These are phyloP conservation scores for Telmatherina bonti DNA, from an alignment of 2,797 vertebrate species.

Conservation along the genomic window DNA sequence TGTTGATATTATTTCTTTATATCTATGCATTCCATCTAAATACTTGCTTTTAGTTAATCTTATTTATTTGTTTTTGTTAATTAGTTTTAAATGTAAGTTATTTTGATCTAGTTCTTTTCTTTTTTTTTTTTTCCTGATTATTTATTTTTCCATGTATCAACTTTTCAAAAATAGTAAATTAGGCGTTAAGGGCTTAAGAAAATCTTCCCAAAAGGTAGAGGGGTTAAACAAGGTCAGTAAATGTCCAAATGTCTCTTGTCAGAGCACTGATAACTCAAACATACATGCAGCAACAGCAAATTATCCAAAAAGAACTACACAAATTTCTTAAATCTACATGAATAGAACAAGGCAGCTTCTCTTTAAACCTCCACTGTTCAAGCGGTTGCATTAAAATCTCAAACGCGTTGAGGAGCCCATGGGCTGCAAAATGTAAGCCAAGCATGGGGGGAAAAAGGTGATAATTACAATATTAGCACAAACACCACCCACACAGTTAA, in stretches of 20 bases:
- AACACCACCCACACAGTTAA: slow-evolving; percentile 38
- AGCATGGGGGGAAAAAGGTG: slow-evolving; percentile 22
- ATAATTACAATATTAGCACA: slow-evolving; percentile 47
- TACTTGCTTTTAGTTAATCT: too few species aligned
- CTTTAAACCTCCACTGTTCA: slow-evolving; percentile 9
- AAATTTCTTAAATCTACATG: background rate
- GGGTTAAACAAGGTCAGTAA: background rate
- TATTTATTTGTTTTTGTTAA: too few species aligned
- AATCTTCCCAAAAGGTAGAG: too few species aligned
- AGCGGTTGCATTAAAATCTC: slow-evolving; percentile 13
- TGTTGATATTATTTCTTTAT: too few species aligned
- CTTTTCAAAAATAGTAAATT: too few species aligned
- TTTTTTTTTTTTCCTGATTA: too few species aligned
- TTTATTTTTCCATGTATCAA: too few species aligned
- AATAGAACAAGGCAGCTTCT: background rate
- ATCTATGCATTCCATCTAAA: too few species aligned
- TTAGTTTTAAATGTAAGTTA: too few species aligned
- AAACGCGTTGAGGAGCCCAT: slow-evolving; percentile 21
- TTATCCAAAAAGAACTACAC: background rate
- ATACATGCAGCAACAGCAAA: background rate
- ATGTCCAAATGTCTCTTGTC: slow-evolving; percentile 1
- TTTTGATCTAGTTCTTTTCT: too few species aligned
- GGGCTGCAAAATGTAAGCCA: slow-evolving; percentile 23
- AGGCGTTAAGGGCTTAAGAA: too few species aligned
- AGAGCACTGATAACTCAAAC: background rate